These are phyloP conservation scores for Tyria jacobaeae DNA, from an alignment of 2,888 invertebrate genomes.

Conservation along the genomic window DNA sequence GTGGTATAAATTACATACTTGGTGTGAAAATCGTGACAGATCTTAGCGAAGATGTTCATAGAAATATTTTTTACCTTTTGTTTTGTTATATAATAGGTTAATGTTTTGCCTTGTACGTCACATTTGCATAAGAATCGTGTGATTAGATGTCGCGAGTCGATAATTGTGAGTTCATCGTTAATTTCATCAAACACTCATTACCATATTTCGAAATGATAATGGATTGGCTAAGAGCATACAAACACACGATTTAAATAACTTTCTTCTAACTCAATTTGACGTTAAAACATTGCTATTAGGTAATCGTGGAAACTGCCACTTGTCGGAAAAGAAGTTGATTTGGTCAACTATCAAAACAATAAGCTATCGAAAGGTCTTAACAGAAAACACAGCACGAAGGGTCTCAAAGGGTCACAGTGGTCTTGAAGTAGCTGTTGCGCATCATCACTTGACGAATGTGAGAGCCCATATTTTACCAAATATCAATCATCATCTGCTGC, in stretches of 20 bases:
- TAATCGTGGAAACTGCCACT: neutral
- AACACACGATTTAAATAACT: neutral
- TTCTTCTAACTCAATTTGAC: neutral
- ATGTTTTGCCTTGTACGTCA: constrained; percentile 51
- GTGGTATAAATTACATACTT: neutral
- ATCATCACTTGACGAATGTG: no score
- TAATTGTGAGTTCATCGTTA: constrained; percentile 28
- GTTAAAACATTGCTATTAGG: neutral
- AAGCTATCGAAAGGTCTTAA: neutral
- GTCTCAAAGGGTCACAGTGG: neutral
- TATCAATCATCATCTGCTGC: no score
- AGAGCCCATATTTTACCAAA: no score
- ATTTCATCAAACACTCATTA: constrained; percentile 1
- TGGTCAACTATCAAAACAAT: neutral
- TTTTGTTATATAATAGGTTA: constrained; percentile 55
- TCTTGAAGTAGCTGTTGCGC: neutral
- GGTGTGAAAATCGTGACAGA: neutral
- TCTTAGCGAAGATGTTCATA: constrained; percentile 12
- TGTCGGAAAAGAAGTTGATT: neutral
- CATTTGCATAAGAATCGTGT: constrained; percentile 52
- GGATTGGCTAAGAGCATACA: neutral
- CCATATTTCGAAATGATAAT: constrained; percentile 6
- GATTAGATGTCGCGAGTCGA: constrained; percentile 27
- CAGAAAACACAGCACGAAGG: neutral
- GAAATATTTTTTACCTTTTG: constrained; percentile 13